Percentiles rank a stretch among this genome's conserved stretches.
Evolutionary conservation across 2,797 vertebrate species (phyloP).

Genomic region (Galago senegalensis): DNA sequence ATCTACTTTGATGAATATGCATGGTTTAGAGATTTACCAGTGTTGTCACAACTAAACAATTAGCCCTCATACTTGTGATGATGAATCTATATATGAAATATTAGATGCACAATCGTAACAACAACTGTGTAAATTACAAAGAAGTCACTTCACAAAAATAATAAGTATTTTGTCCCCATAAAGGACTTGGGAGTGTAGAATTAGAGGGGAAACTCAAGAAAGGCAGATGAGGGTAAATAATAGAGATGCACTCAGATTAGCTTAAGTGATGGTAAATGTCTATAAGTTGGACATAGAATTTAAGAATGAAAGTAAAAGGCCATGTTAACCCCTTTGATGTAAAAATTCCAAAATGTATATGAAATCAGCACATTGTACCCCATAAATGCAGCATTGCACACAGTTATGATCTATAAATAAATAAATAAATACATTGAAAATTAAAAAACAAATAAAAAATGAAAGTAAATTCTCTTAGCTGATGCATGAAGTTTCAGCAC

Average conservation of each 20-base stretch:
- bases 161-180: neutral
- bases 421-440: too few species aligned
- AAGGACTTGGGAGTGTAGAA: slow-evolving; percentile 4
- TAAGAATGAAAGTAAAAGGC: neutral
- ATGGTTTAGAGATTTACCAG: slow-evolving; percentile 15
- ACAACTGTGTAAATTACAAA: neutral
- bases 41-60: slow-evolving; percentile 1
- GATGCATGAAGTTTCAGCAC: neutral
- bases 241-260: neutral
- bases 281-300: neutral
- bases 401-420: too few species aligned
- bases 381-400: too few species aligned
- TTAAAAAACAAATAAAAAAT: neutral
- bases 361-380: too few species aligned
- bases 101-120: neutral
- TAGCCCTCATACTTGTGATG: neutral
- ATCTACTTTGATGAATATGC: neutral
- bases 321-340: too few species aligned
- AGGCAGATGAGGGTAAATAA: neutral
- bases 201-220: slow-evolving; percentile 2
- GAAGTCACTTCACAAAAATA: neutral
- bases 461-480: neutral
- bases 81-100: neutral
- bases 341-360: too few species aligned
- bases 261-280: neutral